These are phyloP conservation scores for Drymonia ruficornis DNA, from an alignment of 2,888 invertebrate genomes.

Conservation along the genomic window DNA sequence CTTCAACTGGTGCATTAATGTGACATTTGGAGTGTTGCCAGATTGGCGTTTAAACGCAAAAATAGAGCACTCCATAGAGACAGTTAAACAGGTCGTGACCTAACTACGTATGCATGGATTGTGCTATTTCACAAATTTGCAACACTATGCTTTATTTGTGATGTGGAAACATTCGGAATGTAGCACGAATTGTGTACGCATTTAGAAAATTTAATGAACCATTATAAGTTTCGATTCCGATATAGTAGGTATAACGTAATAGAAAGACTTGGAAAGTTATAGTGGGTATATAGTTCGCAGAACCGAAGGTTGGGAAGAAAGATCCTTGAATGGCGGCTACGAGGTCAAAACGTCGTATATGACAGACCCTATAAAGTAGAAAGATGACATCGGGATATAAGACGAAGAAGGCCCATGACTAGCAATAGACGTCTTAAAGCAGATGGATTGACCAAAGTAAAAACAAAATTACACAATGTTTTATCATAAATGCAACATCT, in stretches of 20 bases:
- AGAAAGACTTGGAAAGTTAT: no score
- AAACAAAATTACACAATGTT: no score
- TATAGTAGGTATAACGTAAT: no score
- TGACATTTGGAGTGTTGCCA: conserved; percentile 6
- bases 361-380: no score
- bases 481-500: background rate
- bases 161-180: background rate
- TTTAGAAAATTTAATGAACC: background rate
- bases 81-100: conserved; percentile 6
- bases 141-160: background rate
- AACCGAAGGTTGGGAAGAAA: no score
- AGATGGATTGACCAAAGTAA: no score
- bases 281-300: no score
- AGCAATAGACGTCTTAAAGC: no score
- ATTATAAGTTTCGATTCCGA: background rate
- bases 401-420: no score
- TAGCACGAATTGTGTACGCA: background rate
- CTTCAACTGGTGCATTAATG: conserved; percentile 3
- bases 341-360: no score
- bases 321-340: no score
- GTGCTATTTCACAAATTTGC: conserved; percentile 1
- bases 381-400: no score
- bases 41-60: conserved; percentile 8
- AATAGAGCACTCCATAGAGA: conserved; percentile 6
- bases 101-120: background rate